phyloP scores from a whole-genome alignment of 2,113 vertebrate genomes.

The Hippoglossus stenolepis region DNA sequence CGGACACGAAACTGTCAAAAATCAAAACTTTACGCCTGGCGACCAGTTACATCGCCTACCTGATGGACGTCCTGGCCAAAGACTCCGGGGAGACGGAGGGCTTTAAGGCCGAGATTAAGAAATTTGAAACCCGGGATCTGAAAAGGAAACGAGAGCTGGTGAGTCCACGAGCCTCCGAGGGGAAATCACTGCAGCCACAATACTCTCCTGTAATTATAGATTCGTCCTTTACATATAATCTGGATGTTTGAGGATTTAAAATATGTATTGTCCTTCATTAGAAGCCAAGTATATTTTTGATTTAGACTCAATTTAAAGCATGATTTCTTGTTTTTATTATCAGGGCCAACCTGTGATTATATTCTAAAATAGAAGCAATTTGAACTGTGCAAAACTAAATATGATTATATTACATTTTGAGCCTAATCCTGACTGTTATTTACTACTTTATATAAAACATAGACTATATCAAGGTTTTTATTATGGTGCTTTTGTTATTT shows the following conservation, averaged over 20 bases:
- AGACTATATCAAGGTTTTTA: no score
- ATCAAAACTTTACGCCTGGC: slow-evolving; percentile 91
- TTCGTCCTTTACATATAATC: no score
- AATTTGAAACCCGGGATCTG: slow-evolving; percentile 88
- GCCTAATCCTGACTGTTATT: no score
- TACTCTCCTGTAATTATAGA: no score
- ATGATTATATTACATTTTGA: no score
- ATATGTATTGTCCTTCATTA: neutral
- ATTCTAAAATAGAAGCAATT: no score
- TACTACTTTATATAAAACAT: no score
- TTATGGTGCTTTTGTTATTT: neutral
- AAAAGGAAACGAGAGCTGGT: slow-evolving; percentile 93
- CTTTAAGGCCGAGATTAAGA: slow-evolving; percentile 96
- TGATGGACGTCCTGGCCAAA: slow-evolving; percentile 94
- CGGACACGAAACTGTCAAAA: slow-evolving; percentile 92
- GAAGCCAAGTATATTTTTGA: neutral
- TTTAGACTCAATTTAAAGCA: neutral
- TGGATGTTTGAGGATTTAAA: neutral
- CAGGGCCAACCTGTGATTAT: no score
- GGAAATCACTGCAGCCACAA: no score
- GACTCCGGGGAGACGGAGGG: slow-evolving; percentile 91
- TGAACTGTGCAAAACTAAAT: no score
- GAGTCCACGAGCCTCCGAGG: slow-evolving; percentile 57
- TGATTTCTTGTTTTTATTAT: neutral
- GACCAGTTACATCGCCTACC: slow-evolving; percentile 91